Evolutionary conservation across 2,797 vertebrate genomes (phyloP).

Genomic region (Semaprochilodus insignis): DNA sequence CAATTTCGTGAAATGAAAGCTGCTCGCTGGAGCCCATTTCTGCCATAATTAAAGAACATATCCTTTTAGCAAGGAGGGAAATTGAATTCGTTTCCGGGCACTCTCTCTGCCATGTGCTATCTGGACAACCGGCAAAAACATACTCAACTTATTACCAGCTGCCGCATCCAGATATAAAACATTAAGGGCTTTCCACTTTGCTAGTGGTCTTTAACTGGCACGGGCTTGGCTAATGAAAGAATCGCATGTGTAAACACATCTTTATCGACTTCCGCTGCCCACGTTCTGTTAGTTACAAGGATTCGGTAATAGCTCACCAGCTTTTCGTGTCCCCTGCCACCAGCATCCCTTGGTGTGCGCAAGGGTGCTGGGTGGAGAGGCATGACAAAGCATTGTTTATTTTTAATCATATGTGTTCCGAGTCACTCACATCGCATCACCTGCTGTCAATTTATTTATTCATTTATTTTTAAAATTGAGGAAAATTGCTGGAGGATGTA

Average conservation of each 20-base stretch:
- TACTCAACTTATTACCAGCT: conserved; percentile 35
- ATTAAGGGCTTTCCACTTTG: conserved; percentile 10
- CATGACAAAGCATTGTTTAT: background rate
- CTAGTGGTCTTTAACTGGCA: background rate
- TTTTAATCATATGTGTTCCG: too few relatives aligned
- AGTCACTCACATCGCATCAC: too few relatives aligned
- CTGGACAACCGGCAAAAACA: conserved; percentile 19
- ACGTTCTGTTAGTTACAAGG: background rate
- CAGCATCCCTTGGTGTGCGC: background rate
- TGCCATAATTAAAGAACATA: conserved; percentile 43
- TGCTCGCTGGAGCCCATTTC: conserved; percentile 9
- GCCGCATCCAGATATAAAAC: conserved; percentile 14
- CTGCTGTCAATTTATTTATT: too few relatives aligned
- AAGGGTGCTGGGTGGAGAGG: background rate
- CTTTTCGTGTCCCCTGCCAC: conserved; percentile 12
- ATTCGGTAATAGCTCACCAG: background rate
- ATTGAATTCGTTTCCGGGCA: conserved; percentile 30
- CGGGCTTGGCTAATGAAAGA: conserved; percentile 24
- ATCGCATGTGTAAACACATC: conserved; percentile 14
- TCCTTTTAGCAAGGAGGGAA: conserved; percentile 46
- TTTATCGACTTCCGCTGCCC: conserved; percentile 20
- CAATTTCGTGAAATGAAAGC: conserved; percentile 38
- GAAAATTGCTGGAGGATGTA: too few relatives aligned
- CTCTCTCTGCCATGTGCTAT: background rate
- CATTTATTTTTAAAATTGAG: too few relatives aligned